A percentile compares a stretch with the other conserved stretches of the same genome.
These are phyloP conservation scores for Dicaeum eximium DNA, from an alignment of 2,113 vertebrate genomes.

Conservation along the genomic window DNA sequence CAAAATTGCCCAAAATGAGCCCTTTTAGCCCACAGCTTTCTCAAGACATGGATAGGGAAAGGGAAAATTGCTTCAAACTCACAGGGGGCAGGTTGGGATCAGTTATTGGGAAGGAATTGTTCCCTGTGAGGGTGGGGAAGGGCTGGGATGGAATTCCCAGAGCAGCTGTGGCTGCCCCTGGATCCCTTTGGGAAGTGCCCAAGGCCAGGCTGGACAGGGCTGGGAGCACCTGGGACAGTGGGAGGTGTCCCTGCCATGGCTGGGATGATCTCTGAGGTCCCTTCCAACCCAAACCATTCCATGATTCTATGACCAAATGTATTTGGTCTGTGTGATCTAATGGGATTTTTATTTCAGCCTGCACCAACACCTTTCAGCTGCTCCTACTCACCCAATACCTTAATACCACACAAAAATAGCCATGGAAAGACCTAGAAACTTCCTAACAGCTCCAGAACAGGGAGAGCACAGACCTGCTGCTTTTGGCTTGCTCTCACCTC, in stretches of 20 bases:
- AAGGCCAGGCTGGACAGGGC: neutral
- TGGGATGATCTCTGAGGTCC: accelerated
- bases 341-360: neutral
- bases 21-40: neutral
- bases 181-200: neutral
- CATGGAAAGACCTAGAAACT: neutral
- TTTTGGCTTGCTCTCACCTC: neutral
- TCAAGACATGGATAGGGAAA: neutral
- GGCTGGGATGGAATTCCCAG: neutral
- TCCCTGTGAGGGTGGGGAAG: neutral
- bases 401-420: accelerated
- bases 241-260: neutral
- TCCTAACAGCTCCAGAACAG: neutral
- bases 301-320: accelerated
- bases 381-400: neutral
- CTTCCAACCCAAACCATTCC: neutral
- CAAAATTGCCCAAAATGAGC: accelerated
- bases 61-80: accelerated
- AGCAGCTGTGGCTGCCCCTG: neutral
- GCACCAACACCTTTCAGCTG: accelerated
- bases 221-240: neutral
- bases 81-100: too few species aligned
- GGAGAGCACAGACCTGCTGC: neutral
- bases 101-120: neutral
- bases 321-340: neutral